Percentiles rank a stretch among this genome's conserved stretches.
phyloP scores from a whole-genome alignment of 2,113 vertebrate species.

The Cyphomyrus discorhynchus region DNA sequence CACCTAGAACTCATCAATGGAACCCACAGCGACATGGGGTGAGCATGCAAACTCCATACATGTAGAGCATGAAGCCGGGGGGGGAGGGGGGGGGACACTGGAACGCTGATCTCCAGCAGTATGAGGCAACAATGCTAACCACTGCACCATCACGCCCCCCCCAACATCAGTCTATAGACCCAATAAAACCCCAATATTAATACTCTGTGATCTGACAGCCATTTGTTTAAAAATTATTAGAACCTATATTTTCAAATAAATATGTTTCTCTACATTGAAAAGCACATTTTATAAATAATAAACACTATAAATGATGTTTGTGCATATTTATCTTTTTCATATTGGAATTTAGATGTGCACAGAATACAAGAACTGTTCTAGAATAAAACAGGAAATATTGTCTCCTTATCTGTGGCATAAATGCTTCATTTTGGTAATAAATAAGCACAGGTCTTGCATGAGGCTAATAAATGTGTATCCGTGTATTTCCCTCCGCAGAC shows the following conservation, averaged over 20 bases:
- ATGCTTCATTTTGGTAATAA: slow-evolving; percentile 39
- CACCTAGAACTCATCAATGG: too few species aligned
- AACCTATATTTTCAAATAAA: neutral
- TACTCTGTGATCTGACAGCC: neutral
- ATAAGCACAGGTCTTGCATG: slow-evolving; percentile 46
- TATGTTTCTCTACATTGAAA: neutral
- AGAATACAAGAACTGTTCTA: neutral
- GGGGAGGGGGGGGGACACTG: too few species aligned
- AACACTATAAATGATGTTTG: neutral
- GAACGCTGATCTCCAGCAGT: too few species aligned
- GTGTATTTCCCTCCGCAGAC: neutral
- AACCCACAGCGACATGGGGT: too few species aligned
- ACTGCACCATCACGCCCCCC: too few species aligned
- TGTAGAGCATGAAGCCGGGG: too few species aligned
- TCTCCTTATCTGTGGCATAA: slow-evolving; percentile 25
- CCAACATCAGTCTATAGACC: neutral
- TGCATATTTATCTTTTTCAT: slow-evolving; percentile 20
- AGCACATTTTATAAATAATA: neutral
- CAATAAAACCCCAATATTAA: neutral
- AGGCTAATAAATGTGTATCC: slow-evolving; percentile 24
- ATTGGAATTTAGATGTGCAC: neutral
- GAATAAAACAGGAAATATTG: neutral
- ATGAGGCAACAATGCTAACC: too few species aligned
- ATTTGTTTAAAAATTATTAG: neutral
- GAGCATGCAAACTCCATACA: too few species aligned